These are phyloP conservation scores for Podotricha telesiphe DNA, from an alignment of 2,888 invertebrate species.

Conservation along the genomic window DNA sequence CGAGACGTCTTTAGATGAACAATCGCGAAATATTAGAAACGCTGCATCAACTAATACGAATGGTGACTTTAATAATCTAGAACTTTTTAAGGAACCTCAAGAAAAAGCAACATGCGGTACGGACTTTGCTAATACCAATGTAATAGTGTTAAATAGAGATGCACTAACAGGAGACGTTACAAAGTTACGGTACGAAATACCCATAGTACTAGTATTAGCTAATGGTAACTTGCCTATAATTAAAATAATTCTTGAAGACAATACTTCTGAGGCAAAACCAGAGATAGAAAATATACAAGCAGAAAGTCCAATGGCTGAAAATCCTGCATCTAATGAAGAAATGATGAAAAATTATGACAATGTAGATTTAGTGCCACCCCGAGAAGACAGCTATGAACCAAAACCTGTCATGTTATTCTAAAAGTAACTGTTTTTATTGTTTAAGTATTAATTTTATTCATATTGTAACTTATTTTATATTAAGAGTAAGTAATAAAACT, in stretches of 20 bases:
- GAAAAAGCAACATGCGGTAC: conserved; percentile 15
- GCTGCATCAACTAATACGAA: conserved; percentile 4
- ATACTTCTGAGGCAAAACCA: background rate
- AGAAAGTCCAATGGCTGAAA: conserved; percentile 19
- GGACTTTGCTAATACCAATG: conserved; percentile 3
- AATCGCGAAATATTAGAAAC: conserved; percentile 38
- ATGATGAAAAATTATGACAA: background rate
- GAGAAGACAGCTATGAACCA: background rate
- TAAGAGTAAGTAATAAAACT: conserved; percentile 9
- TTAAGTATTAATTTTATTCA: conserved; percentile 13
- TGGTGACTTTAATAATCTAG: conserved; percentile 18
- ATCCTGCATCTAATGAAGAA: conserved; percentile 4
- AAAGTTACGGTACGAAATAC: conserved; percentile 27
- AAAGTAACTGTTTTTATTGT: background rate
- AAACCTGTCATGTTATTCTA: conserved; percentile 1
- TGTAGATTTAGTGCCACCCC: background rate
- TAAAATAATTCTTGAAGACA: conserved; percentile 34
- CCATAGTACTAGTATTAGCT: conserved; percentile 36
- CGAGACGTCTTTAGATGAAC: conserved; percentile 34
- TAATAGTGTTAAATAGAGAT: conserved; percentile 36
- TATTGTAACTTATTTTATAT: conserved; percentile 19
- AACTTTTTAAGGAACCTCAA: conserved; percentile 23
- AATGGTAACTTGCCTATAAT: conserved; percentile 33
- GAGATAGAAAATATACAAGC: conserved; percentile 1
- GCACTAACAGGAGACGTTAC: conserved; percentile 23